Percentiles rank a stretch among this genome's conserved stretches.
Conservation (phyloP, 2,797 vertebrate genomes). For the Lacerta bilineata region DNA sequence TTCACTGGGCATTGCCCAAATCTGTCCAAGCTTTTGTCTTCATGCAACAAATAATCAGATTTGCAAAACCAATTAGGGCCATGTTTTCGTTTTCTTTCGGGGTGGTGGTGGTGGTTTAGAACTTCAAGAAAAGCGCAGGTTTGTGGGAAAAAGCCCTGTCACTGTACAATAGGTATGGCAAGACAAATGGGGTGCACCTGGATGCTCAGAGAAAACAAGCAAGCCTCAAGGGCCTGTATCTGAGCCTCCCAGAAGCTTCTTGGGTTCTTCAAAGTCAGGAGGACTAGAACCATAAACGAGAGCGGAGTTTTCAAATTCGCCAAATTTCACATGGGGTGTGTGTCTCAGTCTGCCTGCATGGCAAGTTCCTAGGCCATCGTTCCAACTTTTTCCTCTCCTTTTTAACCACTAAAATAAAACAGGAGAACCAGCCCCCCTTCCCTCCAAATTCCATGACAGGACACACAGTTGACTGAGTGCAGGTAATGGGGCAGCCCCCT, state of each 20-base stretch:
- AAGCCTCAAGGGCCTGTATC: neutral
- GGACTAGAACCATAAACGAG: neutral
- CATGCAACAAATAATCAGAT: neutral
- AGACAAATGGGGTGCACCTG: neutral
- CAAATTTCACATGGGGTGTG: neutral
- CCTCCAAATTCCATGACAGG: no score
- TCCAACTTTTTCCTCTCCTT: neutral
- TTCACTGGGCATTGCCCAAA: neutral
- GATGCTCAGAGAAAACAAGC: neutral
- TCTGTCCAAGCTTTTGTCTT: neutral
- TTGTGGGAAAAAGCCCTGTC: neutral
- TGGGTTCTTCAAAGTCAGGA: neutral
- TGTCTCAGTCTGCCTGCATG: neutral
- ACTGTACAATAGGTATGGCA: no score
- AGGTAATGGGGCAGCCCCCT: no score
- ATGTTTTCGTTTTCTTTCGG: neutral
- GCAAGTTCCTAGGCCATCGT: neutral
- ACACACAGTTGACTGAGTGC: no score
- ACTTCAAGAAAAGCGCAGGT: no score
- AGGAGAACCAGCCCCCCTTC: neutral
- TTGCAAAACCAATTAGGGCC: neutral
- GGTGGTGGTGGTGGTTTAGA: neutral
- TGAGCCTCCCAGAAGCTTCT: neutral
- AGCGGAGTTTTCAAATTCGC: neutral
- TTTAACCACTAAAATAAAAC: neutral